phyloP scores from a whole-genome alignment of 23 tunicate genomes.

The Styela clava region DNA sequence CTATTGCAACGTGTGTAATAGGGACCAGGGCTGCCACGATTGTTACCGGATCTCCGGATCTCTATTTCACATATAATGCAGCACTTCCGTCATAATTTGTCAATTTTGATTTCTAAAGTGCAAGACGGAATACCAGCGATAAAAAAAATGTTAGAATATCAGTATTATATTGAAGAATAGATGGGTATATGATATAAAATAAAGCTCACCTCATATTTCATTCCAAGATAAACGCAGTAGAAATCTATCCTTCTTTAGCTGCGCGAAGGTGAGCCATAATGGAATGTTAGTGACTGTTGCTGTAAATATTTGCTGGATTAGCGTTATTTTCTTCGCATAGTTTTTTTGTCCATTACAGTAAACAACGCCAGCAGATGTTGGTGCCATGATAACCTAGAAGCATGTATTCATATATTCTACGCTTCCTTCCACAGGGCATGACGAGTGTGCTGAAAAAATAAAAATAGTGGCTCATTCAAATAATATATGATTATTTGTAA shows the following conservation, averaged over 20 bases:
- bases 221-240: background rate
- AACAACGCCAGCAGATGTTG: background rate
- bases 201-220: background rate
- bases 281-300: background rate
- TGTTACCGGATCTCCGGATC: background rate
- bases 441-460: background rate
- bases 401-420: background rate
- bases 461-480: too few relatives aligned
- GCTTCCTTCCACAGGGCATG: background rate
- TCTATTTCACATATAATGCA: background rate
- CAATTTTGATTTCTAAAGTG: background rate
- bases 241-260: background rate
- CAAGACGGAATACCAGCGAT: too few relatives aligned
- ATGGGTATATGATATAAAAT: too few relatives aligned
- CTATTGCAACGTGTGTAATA: background rate
- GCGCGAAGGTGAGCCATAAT: background rate
- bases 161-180: too few relatives aligned
- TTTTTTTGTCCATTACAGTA: background rate
- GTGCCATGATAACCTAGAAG: background rate
- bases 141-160: too few relatives aligned
- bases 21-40: too few relatives aligned
- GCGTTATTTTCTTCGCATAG: background rate
- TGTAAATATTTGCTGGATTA: background rate
- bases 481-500: too few relatives aligned
- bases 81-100: background rate